phyloP scores from a whole-genome alignment of 2,797 vertebrate species.

The Choloepus didactylus region DNA sequence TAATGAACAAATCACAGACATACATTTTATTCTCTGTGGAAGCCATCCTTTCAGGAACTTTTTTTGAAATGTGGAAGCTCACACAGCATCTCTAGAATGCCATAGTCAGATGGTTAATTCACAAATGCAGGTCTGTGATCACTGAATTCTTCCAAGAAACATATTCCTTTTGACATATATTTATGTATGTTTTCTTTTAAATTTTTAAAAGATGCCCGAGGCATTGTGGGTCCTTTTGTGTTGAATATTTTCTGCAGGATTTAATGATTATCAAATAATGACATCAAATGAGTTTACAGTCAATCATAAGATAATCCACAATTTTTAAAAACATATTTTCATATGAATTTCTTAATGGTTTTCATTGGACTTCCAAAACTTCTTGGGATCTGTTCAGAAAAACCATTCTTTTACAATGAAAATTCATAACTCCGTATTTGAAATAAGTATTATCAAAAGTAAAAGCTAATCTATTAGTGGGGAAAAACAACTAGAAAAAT shows the following conservation, averaged over 20 bases:
- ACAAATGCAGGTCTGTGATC: too few relatives aligned
- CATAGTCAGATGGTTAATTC: too few relatives aligned
- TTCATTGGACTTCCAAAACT: not conserved
- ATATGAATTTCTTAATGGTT: not conserved
- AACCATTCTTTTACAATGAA: not conserved
- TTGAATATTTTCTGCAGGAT: not conserved
- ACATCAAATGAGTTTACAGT: not conserved
- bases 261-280: not conserved
- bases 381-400: not conserved
- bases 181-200: not conserved
- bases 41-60: too few relatives aligned
- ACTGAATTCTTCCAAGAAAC: too few relatives aligned
- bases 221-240: not conserved
- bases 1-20: too few relatives aligned
- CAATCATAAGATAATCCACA: not conserved
- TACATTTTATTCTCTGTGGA: too few relatives aligned
- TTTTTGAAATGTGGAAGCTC: too few relatives aligned
- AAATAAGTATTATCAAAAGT: not conserved
- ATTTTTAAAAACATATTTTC: not conserved
- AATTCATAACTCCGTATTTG: not conserved
- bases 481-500: not conserved
- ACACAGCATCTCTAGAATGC: too few relatives aligned
- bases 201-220: not conserved
- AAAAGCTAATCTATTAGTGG: not conserved
- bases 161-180: too few relatives aligned